Base-by-base conservation (phyloP, 2,113 vertebrate species). In the Rhea pennata region DNA sequence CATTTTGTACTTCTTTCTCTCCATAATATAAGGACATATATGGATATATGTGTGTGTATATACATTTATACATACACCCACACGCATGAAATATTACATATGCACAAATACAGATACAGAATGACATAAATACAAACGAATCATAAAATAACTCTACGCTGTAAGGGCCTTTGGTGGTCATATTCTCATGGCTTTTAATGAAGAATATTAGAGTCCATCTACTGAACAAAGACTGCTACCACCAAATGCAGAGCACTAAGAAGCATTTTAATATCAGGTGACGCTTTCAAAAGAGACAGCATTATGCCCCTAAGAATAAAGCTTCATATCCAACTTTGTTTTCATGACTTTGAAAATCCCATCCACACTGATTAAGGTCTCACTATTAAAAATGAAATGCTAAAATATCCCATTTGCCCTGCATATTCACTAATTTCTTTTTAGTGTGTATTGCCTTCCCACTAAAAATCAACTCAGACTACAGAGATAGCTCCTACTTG, bases 41-140 rank as follows among this genome's bases (percentile, higher is more conserved):
- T 7, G 29, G 5, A 50, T 6, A 36, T 6, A 16, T 1, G 11
- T 0, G 1, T 9, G 7, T 22, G 10, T 46, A n/a, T 26, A 36
- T 13, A 26, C 14, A 54, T 14, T 7, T 26, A 36, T 13, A 26
- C 14, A 54, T 7, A 13, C 12, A 54, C 26, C 26, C 53, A 54
- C 9, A 59, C 7, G 10, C 20, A 10, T 56, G 19, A 67, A 56
- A 44, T 74, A 56, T 16, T 42, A 70, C 12, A 33, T 16, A 85
- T 5, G 54, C 21, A 21, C 53, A 61, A 66, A 40, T 21, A 78
- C 1, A 79, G 39, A 61, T 19, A 67, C 5, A 50, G 13, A 84
- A 36, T 8, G 8, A 54, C 22, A 29, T 40, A 74, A 46, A 54
- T 26, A 24, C n/a, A 74, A 46, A 58, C 84, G 24, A 6, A 48